Base-by-base conservation (phyloP, 2,113 vertebrate genomes). In the Taxidea taxus region DNA sequence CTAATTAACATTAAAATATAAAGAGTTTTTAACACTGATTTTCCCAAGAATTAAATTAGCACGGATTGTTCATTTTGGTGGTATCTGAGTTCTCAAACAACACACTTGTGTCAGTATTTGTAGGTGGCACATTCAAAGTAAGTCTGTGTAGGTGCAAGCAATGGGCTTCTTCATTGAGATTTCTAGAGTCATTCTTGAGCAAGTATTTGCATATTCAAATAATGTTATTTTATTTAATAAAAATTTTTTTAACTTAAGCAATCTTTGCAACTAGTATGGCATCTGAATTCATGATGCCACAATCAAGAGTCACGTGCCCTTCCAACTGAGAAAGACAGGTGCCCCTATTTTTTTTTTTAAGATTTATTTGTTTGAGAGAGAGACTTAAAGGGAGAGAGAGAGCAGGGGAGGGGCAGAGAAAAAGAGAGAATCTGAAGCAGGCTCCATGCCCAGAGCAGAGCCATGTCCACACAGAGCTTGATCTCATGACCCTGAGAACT, bases 31-130 rank as follows among this genome's bases (percentile, higher is more conserved):
- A 27, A 27, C 34, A 60, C 2, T 58, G 47, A 85, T 49, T 92
- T 97, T 96, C 72, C 37, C 31, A 85, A 72, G 54, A 97, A 96
- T 66, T 51, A 91, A 75, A 60, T 94, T 78, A 92, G 18, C 7
- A 13, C n/a, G 23, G 89, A 80, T 54, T 68, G 25, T 66, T 96
- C 31, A 54, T 90, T 92, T 90, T 64, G 31, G 20, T 83, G 21
- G 39, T 82, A 64, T 83, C 29, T 75, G 68, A 96, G 42, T 88
- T 80, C 44, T 49, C 12, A 81, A 31, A 72, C 34, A 62, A 62
- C 27, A 87, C 37, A 60, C 15, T 42, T 90, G 23, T 27, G 39
- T 58, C 54, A 14, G 27, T 78, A 80, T 49, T 86, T 56, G 85
- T 14, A 90, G 39, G 31, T 87, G 68, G 60, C n/a, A 54, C 20